These are phyloP conservation scores for Ommatoiulus sabulosus DNA, from an alignment of 2,888 invertebrate genomes.

Conservation along the genomic window DNA sequence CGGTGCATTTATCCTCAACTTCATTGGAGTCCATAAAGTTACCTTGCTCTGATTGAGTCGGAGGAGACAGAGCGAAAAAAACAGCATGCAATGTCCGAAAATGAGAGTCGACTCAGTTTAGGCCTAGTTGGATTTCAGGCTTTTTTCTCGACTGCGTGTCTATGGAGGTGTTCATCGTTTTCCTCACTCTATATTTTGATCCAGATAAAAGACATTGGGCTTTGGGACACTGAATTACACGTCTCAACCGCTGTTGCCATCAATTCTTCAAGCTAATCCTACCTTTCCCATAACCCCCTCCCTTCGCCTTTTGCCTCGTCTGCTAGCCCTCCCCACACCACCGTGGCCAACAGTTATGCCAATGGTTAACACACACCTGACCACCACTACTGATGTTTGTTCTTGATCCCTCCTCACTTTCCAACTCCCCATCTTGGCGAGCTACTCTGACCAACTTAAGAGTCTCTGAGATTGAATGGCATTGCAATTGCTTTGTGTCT, in stretches of 20 bases:
- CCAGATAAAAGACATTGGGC: conserved; percentile 56
- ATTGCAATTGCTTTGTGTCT: conserved; percentile 43
- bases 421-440: background rate
- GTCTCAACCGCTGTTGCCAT: conserved; percentile 54
- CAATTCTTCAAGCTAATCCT: conserved; percentile 57
- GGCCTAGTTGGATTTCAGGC: conserved; percentile 36
- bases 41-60: conserved; percentile 53
- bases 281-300: conserved; percentile 48
- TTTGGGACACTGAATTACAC: conserved; percentile 56
- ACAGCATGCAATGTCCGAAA: conserved; percentile 43
- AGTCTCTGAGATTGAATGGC: conserved; percentile 39
- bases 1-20: conserved; percentile 49
- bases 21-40: conserved; percentile 54
- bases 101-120: conserved; percentile 36
- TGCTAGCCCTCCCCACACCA: background rate
- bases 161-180: conserved; percentile 40
- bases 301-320: background rate
- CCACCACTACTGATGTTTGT: conserved; percentile 26
- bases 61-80: conserved; percentile 52
- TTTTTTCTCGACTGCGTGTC: background rate
- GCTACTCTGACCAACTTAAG: conserved; percentile 43
- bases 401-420: conserved; percentile 36
- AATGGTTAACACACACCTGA: conserved; percentile 36
- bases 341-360: conserved; percentile 7
- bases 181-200: conserved; percentile 48